A percentile compares a stretch with the other conserved stretches of the same genome.
phyloP scores from a whole-genome alignment of 2,113 vertebrate genomes.

The Felis chaus region DNA sequence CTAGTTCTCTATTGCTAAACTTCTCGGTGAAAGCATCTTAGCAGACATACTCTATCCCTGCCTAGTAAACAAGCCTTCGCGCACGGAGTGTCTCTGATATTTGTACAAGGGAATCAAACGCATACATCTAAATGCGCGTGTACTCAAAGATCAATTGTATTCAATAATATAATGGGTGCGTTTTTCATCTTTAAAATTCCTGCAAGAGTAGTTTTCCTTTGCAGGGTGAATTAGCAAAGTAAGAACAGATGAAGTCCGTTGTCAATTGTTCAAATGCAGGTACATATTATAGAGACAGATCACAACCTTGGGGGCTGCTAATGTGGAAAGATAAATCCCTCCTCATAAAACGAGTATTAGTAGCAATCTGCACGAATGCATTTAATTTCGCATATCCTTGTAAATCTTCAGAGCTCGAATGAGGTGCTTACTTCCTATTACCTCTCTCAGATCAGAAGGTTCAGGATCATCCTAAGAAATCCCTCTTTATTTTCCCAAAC shows the following conservation, averaged over 20 bases:
- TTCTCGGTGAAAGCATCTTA: not conserved
- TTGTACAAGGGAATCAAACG: not conserved
- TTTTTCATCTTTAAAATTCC: slow-evolving; percentile 82
- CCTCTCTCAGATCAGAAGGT: slow-evolving; percentile 51
- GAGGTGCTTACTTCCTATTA: slow-evolving; percentile 55
- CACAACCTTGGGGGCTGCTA: slow-evolving; percentile 74
- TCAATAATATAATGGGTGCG: slow-evolving; percentile 71
- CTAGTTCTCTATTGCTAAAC: not conserved
- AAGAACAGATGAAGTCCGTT: slow-evolving; percentile 79
- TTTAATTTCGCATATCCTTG: slow-evolving; percentile 70
- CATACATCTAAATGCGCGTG: not conserved
- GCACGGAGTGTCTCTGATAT: not conserved
- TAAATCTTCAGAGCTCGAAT: slow-evolving; percentile 62
- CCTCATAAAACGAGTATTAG: slow-evolving; percentile 57
- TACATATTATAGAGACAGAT: slow-evolving; percentile 78
- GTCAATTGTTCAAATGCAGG: slow-evolving; percentile 65
- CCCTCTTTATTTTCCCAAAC: not conserved
- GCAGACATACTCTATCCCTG: not conserved
- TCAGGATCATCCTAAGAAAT: slow-evolving; percentile 21
- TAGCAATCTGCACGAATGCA: slow-evolving; percentile 75
- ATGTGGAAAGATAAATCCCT: slow-evolving; percentile 76
- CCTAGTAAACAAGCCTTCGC: not conserved
- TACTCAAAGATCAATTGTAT: slow-evolving; percentile 71
- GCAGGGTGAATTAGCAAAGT: slow-evolving; percentile 80
- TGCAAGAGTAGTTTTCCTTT: slow-evolving; percentile 76